Evolutionary conservation across 2,888 invertebrate species (phyloP).

Genomic region (Drosophila falleni): DNA sequence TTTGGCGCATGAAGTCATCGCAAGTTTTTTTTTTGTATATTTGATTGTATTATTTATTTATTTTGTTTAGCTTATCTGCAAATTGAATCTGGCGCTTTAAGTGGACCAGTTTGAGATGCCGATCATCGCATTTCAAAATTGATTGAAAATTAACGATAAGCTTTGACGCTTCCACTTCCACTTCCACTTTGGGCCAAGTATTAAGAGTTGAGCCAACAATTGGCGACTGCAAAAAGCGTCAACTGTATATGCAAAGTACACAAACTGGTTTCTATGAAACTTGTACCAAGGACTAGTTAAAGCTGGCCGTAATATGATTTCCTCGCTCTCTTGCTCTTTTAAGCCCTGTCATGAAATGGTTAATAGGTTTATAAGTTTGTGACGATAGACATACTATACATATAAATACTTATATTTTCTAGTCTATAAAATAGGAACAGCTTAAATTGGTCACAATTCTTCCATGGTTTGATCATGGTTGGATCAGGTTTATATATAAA

Average conservation of each 20-base stretch:
- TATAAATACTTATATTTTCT: too few species aligned
- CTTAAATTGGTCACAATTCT: too few species aligned
- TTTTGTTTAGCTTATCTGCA: slow-evolving; percentile 37
- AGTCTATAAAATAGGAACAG: too few species aligned
- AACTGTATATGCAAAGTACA: slow-evolving; percentile 20
- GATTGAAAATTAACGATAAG: slow-evolving; percentile 61
- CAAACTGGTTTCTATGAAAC: slow-evolving; percentile 27
- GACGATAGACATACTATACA: too few species aligned
- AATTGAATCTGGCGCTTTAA: slow-evolving; percentile 53
- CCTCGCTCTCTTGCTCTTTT: not conserved
- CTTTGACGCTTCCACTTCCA: slow-evolving; percentile 2
- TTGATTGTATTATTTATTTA: not conserved
- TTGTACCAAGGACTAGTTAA: slow-evolving; percentile 22
- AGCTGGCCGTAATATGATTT: not conserved
- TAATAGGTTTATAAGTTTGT: too few species aligned
- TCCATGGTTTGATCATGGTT: too few species aligned
- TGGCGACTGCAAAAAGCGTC: slow-evolving; percentile 21
- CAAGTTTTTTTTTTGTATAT: slow-evolving; percentile 6
- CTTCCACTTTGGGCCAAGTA: not conserved
- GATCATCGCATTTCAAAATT: slow-evolving; percentile 51
- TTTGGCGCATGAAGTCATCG: slow-evolving; percentile 71
- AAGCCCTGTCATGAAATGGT: too few species aligned
- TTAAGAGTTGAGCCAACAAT: slow-evolving; percentile 13
- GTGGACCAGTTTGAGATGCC: slow-evolving; percentile 67
- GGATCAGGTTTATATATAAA: too few species aligned